phyloP scores from a whole-genome alignment of 2,113 vertebrate species.

The Sphyrna mokarran region DNA sequence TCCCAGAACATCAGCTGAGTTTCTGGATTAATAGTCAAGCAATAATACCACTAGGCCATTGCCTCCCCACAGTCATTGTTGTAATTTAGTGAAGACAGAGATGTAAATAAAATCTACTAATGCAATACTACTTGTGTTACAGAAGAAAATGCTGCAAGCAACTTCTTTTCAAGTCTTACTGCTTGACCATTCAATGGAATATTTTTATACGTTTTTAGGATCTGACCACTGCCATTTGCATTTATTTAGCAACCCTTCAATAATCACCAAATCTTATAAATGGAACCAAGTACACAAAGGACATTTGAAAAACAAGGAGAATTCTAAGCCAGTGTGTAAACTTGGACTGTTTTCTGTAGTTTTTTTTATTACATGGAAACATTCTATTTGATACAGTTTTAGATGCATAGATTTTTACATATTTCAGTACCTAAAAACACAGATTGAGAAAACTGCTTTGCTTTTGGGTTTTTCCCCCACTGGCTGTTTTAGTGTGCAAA shows the following conservation, averaged over 20 bases:
- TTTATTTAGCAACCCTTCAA: background rate
- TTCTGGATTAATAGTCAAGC: too few species aligned
- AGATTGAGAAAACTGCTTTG: background rate
- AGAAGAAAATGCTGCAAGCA: background rate
- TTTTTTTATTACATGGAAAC: conserved; percentile 2
- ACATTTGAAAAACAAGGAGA: background rate
- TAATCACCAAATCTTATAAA: conserved; percentile 19
- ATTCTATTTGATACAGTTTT: conserved; percentile 38
- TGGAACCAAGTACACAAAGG: conserved; percentile 25
- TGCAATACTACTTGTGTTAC: background rate
- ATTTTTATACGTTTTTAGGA: conserved; percentile 34
- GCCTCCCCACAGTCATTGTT: background rate
- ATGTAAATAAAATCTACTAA: background rate
- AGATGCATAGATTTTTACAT: conserved; percentile 32
- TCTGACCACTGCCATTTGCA: conserved; percentile 28
- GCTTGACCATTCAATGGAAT: conserved; percentile 22
- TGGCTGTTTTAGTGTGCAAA: conserved; percentile 2
- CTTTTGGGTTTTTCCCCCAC: background rate
- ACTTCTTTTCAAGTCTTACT: background rate
- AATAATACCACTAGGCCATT: too few species aligned
- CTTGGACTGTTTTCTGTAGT: background rate
- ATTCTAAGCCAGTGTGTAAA: background rate
- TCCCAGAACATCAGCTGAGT: too few species aligned
- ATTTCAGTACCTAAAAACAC: background rate
- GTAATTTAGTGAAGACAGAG: background rate